Percentiles rank a stretch among this genome's conserved stretches.
phyloP scores from a whole-genome alignment of 2,888 invertebrate species.

The Rutpela maculata region DNA sequence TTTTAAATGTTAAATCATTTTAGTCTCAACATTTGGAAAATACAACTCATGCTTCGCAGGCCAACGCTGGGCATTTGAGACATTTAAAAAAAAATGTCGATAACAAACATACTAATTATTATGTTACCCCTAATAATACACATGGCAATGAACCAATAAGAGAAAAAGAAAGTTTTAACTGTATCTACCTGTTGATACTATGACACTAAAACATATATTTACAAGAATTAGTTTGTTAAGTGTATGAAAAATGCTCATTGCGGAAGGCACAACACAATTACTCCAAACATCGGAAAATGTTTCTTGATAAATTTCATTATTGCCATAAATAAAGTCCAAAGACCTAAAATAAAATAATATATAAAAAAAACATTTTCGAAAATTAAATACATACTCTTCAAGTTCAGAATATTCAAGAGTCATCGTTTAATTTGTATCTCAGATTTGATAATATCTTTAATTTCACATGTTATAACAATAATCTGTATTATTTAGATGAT shows the following conservation, averaged over 20 bases:
- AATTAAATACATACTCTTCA: constrained; percentile 39
- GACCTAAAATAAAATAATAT: constrained; percentile 47
- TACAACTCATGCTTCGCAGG: too few relatives aligned
- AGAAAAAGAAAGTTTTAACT: background rate
- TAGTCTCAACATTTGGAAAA: too few relatives aligned
- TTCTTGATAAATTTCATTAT: constrained; percentile 51
- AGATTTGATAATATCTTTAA: background rate
- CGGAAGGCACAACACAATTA: constrained; percentile 60
- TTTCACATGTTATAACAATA: constrained; percentile 15
- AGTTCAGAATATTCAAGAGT: constrained; percentile 37
- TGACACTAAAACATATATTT: constrained; percentile 59
- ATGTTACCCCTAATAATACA: too few relatives aligned
- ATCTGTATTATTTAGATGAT: constrained; percentile 24
- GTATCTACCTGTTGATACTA: constrained; percentile 57
- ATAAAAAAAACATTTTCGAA: background rate
- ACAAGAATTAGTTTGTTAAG: constrained; percentile 56
- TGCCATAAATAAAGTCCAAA: constrained; percentile 47
- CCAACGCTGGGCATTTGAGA: too few relatives aligned
- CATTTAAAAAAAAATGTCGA: too few relatives aligned
- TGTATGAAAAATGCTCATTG: constrained; percentile 55
- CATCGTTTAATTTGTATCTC: constrained; percentile 10
- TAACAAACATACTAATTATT: too few relatives aligned
- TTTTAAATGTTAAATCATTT: too few relatives aligned
- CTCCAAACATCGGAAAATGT: constrained; percentile 58
- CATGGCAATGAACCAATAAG: background rate